Percentiles rank a stretch among this genome's conserved stretches.
Conservation (phyloP, 2,888 invertebrate genomes). For the Xestia ashworthii region DNA sequence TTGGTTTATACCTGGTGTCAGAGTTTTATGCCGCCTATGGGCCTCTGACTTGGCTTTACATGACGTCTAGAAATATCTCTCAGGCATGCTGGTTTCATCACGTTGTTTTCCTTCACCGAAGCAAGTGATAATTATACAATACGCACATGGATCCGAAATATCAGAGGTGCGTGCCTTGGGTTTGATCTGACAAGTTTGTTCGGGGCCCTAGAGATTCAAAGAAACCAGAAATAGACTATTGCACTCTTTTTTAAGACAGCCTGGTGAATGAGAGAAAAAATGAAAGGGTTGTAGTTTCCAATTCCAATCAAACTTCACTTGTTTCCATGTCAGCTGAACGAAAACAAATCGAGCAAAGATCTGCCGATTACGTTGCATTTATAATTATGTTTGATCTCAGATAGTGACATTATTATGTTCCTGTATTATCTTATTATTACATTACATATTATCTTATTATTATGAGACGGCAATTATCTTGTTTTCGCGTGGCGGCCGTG, state of each 20-base stretch:
- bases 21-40: too few species aligned
- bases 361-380: conserved; percentile 22
- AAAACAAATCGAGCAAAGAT: conserved; percentile 20
- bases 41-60: too few species aligned
- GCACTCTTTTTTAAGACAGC: neutral
- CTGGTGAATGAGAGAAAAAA: neutral
- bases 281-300: neutral
- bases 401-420: conserved; percentile 32
- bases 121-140: too few species aligned
- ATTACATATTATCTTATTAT: conserved; percentile 24
- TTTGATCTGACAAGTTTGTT: neutral
- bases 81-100: too few species aligned
- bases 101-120: too few species aligned
- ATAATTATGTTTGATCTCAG: conserved; percentile 46
- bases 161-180: too few species aligned
- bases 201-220: neutral
- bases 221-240: neutral
- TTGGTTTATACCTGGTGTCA: too few species aligned
- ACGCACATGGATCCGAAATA: too few species aligned
- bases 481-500: conserved; percentile 50
- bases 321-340: neutral
- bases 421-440: conserved; percentile 41
- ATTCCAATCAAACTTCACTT: neutral
- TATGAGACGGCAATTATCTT: conserved; percentile 52
- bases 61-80: too few species aligned